Evolutionary conservation across 23 tunicate species (phyloP).

Genomic region (Styela clava): DNA sequence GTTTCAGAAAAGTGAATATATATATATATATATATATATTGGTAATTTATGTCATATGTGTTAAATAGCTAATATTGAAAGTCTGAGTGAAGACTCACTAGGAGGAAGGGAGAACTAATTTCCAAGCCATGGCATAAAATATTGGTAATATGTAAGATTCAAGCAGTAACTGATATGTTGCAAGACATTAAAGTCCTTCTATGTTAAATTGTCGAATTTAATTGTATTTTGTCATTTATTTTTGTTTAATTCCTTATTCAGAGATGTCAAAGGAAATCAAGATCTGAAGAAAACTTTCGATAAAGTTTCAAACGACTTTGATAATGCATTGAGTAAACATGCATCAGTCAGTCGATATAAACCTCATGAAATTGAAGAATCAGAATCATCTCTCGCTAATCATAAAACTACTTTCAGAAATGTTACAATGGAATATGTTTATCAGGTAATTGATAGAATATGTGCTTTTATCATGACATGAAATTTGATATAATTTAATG

Average conservation of each 20-base stretch:
- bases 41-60: no score
- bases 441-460: conserved; percentile 40
- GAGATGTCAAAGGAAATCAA: conserved; percentile 64
- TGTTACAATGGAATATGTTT: conserved; percentile 71
- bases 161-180: no score
- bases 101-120: no score
- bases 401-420: conserved; percentile 43
- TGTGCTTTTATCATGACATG: neutral
- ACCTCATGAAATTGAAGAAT: conserved; percentile 71
- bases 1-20: no score
- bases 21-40: no score
- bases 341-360: conserved; percentile 58
- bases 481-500: neutral
- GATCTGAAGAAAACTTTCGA: conserved; percentile 77
- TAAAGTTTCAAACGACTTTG: conserved; percentile 69
- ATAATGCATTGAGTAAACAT: conserved; percentile 47
- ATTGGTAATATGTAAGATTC: no score
- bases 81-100: no score
- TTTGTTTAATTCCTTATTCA: conserved; percentile 1
- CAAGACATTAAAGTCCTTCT: no score
- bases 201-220: no score
- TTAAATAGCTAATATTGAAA: no score
- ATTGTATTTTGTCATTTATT: neutral
- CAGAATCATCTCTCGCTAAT: conserved; percentile 26
- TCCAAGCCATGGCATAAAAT: no score